Percentiles rank a stretch among this genome's conserved stretches.
phyloP scores from a whole-genome alignment of 37 sponge, comb jelly and placozoan genomes.

The Chondrilla cf. caribensis region DNA sequence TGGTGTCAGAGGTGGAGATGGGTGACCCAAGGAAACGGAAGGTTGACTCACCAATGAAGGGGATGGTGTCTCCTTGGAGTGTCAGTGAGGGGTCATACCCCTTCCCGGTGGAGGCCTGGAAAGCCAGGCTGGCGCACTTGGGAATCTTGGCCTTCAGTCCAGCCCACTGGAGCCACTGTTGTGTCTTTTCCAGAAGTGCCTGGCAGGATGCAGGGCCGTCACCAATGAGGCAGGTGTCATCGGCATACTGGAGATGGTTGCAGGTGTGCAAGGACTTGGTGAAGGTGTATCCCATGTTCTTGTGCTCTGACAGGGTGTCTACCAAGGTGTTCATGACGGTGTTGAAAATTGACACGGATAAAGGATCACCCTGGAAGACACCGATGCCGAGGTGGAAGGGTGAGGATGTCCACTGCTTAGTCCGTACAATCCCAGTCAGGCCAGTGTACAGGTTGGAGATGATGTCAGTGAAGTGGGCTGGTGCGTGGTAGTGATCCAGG shows the following conservation, averaged over 20 bases:
- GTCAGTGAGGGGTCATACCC: neutral
- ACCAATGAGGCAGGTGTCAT: slow-evolving; percentile 23
- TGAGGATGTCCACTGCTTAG: slow-evolving; percentile 19
- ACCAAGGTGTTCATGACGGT: slow-evolving; percentile 30
- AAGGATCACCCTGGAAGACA: slow-evolving; percentile 41
- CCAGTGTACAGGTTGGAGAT: slow-evolving; percentile 9
- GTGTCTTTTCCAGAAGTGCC: neutral
- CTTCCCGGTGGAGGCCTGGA: slow-evolving; percentile 14
- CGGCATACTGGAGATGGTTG: slow-evolving; percentile 31
- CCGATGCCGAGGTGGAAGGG: slow-evolving; percentile 10
- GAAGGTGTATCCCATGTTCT: slow-evolving; percentile 7
- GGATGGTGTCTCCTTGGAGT: slow-evolving; percentile 15
- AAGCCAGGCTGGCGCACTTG: slow-evolving; percentile 17
- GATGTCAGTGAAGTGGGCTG: neutral
- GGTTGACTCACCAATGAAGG: neutral
- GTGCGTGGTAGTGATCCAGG: slow-evolving; percentile 33
- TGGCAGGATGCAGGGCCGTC: slow-evolving; percentile 31
- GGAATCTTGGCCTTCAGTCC: slow-evolving; percentile 28
- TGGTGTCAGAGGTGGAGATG: neutral
- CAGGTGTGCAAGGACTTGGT: neutral
- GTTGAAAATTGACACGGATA: slow-evolving; percentile 34
- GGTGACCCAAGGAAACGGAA: slow-evolving; percentile 26
- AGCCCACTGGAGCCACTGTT: slow-evolving; percentile 23
- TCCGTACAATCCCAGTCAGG: slow-evolving; percentile 13
- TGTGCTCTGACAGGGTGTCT: neutral